Base-by-base conservation (phyloP, 2,888 invertebrate species). In the Lasioglossum zephyrum region DNA sequence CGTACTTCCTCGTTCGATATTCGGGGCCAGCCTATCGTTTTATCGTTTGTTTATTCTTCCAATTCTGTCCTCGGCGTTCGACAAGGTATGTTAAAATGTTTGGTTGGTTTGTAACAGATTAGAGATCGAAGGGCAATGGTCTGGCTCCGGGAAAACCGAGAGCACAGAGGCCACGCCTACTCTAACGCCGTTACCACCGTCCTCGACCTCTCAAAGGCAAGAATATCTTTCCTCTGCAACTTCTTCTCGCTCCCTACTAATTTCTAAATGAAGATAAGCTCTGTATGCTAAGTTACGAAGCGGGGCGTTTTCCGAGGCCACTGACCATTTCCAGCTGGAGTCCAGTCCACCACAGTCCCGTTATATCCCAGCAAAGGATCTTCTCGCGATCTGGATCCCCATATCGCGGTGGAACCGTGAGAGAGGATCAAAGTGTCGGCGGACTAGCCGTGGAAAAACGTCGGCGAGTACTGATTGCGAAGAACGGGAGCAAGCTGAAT, bases 401-500 rank as follows among this genome's bases (percentile, higher is more conserved):
- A 36, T 66, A 31, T 77, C 44, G 36, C 69, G n/a, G 11, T 41
- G 16, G 31, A 18, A 13, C 41, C 66, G 77, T 26, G n/a, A 18
- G 5, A 8, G 26, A 53, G 31, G 4, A 47, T 47, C 60, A 31
- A n/a, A 41, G 36, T n/a, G 22, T 8, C 16, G 22, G 39, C 16
- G 36, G 60, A 63, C 69, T 41, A 26, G 41, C 49, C 77, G 31
- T 26, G 47, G 69, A 79, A 78, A 81, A 81, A 75, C 79, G 77
- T 49, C 69, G 49, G 18, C 31, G 66, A 26, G 36, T 26, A 77
- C 78, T 74, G 78, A 69, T 69, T 36, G 69, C 69, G 69, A 79
- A 16, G 57, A 80, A 81, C 78, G 70, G 36, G 82, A 73, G 47
- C 82, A 79, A 47, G 36, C 74, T 66, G 69, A 85, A 85, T 77